Conservation (phyloP, 2,888 invertebrate species). For the Dione vanillae region DNA sequence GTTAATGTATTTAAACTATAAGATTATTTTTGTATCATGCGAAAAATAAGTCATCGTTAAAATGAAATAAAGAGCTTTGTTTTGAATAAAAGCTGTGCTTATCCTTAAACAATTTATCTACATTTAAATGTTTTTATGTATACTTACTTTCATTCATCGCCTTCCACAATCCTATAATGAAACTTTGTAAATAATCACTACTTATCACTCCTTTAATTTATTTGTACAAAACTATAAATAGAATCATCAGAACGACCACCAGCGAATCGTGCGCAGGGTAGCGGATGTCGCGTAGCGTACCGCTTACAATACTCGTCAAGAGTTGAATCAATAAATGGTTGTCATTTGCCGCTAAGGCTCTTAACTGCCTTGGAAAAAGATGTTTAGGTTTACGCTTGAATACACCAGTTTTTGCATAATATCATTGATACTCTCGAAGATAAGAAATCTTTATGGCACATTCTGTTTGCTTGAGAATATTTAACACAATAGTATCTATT, state of each 20-base stretch:
- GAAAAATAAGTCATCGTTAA: too few relatives aligned
- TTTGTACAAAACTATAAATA: constrained; percentile 22
- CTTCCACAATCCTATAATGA: constrained; percentile 10
- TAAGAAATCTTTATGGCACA: constrained; percentile 9
- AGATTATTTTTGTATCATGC: too few relatives aligned
- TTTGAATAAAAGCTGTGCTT: too few relatives aligned
- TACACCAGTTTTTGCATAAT: constrained; percentile 40
- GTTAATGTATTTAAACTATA: too few relatives aligned
- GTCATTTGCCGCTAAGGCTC: constrained; percentile 47
- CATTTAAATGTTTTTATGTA: neutral
- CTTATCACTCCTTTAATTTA: constrained; percentile 14
- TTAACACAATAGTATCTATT: constrained; percentile 2
- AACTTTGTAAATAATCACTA: constrained; percentile 6
- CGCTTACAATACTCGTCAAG: constrained; percentile 53
- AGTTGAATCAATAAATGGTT: constrained; percentile 58
- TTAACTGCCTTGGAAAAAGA: constrained; percentile 45
- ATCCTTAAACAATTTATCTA: neutral
- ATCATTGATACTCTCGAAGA: constrained; percentile 23
- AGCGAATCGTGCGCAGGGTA: constrained; percentile 47
- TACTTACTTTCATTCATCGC: constrained; percentile 41
- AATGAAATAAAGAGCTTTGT: too few relatives aligned
- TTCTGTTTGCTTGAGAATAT: constrained; percentile 8
- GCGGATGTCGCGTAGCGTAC: constrained; percentile 47
- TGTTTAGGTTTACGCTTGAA: constrained; percentile 41
- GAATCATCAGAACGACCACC: constrained; percentile 32